Evolutionary conservation across 2,888 invertebrate species (phyloP), one percentile per base, ranked within the genome.

Genomic region (Drosophila tripunctata): DNA sequence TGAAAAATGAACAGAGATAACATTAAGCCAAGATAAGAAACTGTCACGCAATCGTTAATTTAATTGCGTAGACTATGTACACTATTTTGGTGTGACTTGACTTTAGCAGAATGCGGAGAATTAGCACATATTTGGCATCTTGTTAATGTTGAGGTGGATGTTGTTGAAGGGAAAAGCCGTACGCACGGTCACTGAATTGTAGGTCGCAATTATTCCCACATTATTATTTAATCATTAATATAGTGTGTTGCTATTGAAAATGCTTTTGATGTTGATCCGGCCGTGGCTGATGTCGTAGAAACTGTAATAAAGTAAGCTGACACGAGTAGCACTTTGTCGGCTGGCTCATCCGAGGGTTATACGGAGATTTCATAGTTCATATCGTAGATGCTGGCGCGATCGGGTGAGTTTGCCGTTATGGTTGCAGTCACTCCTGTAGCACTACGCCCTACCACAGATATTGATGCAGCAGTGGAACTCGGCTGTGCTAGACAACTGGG

Each of bases 311-410:
- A 22, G 31, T 54, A 47, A n/a, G 43, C 30, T 47, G 78, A 63
- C 80, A 87, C 83, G 71, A 88, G 82, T 76, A 89, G 88, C 76
- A 89, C 83, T 57, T 89, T 75, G 65, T 88, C 82, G 62, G 90
- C 89, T 48, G 89, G 90, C 73, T 90, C 89, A 78, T 89, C 87
- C 88, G 90, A 90, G 91, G 91, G 92, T 96, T 96, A 97, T 93
- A 97, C 97, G 82, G 97, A 97, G 93, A 97, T 97, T 92, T 97
- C 97, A 92, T 97, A 97, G 93, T 97, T 97, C 95, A 96, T 96
- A 92, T 97, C 97, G 92, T 97, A 97, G 78, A 97, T 96, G 92
- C 96, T 96, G 87, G 96, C 95, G 87, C 97, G 95, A 91, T 97
- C 96, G 47, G 96, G 95, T 12, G 96, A 94, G 31, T 94, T 67